Evolutionary conservation across 2,888 invertebrate genomes (phyloP), one percentile per base, ranked within the genome.

Genomic region (Altica lythri): DNA sequence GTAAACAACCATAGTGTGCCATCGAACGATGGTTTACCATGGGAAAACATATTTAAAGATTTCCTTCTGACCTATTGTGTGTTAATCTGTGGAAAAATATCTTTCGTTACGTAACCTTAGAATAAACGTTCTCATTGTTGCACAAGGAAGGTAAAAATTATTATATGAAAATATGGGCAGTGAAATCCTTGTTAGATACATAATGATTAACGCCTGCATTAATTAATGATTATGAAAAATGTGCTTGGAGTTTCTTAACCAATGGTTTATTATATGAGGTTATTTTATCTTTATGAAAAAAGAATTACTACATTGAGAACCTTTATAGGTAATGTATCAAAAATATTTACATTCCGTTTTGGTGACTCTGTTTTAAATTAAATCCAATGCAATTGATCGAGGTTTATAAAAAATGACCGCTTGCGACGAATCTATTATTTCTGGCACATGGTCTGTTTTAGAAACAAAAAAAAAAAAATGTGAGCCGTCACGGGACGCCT

Each of bases 101-200:
- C 35, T 38, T 38, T 44, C 16, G 45, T 52, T 45, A 37, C 38
- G 52, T 52, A 52, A 34, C 9, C 27, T 37, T 22, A 19, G 14
- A 16, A 8, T 37, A 50, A 19, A 45, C 9, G 12, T 43, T 50
- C 42, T 19, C 19, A 53, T 48, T 42, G 47, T 48, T 43, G 8
- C 29, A 43, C 30, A 27, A 43, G 16, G 16, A 53, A 40, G 48
- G 37, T 48, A 35, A 53, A 48, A 48, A 43, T 40, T 22, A 40
- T 40, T 40, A 40, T 40, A 40, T 40, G 40, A 40, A 40, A 40
- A 40, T 25, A 12, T 40, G 25, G 40, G 12, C 25, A 25, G 40
- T 40, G 40, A 22, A 22, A 40, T 40, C 40, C 22, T 40, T 17
- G 40, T 40, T 40, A 40, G 14, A 6, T 40, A 40, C 40, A 40